Percentiles rank a stretch among this genome's conserved stretches.
Evolutionary conservation across 2,797 vertebrate genomes (phyloP).

Genomic region (Eupleurogrammus muticus): DNA sequence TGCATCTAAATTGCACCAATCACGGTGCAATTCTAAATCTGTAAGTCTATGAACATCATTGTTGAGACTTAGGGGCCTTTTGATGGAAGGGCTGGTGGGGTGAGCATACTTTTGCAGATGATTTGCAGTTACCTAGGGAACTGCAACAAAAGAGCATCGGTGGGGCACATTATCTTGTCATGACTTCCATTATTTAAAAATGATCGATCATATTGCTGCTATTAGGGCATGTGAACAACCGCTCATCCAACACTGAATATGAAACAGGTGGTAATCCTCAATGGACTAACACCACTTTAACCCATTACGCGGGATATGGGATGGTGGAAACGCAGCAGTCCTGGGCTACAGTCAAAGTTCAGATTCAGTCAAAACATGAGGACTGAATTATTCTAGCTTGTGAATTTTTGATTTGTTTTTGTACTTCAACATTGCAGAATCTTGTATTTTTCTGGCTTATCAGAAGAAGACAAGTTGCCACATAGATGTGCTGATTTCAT

Average conservation of each 20-base stretch:
- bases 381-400: neutral
- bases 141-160: slow-evolving; percentile 54
- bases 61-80: slow-evolving; percentile 47
- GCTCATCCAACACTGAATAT: neutral
- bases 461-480: neutral
- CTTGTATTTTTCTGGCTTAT: slow-evolving; percentile 1
- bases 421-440: neutral
- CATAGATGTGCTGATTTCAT: neutral
- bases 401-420: neutral
- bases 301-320: neutral
- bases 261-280: slow-evolving; percentile 21
- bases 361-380: neutral
- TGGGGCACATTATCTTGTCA: slow-evolving; percentile 68
- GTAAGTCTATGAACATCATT: slow-evolving; percentile 65
- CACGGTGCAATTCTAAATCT: slow-evolving; percentile 64
- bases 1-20: slow-evolving; percentile 79
- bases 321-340: neutral
- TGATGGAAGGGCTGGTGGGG: slow-evolving; percentile 30
- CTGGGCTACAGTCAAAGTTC: neutral
- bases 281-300: slow-evolving; percentile 21
- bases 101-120: slow-evolving; percentile 37
- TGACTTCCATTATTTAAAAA: slow-evolving; percentile 28
- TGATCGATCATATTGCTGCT: slow-evolving; percentile 29
- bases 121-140: slow-evolving; percentile 68
- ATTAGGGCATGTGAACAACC: slow-evolving; percentile 15